Evolutionary conservation across 2,113 vertebrate species (phyloP).

Genomic region (Thamnaconus septentrionalis): DNA sequence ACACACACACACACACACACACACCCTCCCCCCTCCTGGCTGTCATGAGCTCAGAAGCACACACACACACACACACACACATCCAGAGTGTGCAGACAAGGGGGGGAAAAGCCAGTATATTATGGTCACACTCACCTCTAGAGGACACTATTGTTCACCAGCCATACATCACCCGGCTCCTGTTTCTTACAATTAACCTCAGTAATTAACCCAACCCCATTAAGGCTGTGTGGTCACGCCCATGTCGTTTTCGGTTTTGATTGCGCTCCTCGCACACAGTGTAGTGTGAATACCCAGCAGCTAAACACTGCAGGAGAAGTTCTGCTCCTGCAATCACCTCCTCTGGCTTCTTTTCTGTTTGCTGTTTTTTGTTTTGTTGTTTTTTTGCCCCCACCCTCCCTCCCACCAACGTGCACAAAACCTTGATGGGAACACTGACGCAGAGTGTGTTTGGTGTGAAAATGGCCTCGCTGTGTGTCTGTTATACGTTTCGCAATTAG

Average conservation of each 20-base stretch:
- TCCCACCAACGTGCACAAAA: too few relatives aligned
- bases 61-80: not conserved
- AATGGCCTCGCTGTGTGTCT: conserved; percentile 68
- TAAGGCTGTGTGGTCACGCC: conserved; percentile 38
- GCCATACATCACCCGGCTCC: conserved; percentile 61
- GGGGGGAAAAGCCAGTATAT: conserved; percentile 12
- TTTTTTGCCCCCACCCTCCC: too few relatives aligned
- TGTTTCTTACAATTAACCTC: conserved; percentile 60
- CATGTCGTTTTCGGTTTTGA: conserved; percentile 43
- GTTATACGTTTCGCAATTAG: conserved; percentile 92
- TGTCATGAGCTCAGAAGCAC: conserved; percentile 20
- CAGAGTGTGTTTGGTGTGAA: not conserved
- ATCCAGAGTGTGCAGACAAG: conserved; percentile 14
- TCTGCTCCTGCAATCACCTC: too few relatives aligned
- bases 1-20: not conserved
- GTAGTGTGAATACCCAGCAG: conserved; percentile 6
- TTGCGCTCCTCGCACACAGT: conserved; percentile 11
- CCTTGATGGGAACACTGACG: too few relatives aligned
- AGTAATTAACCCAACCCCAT: conserved; percentile 60
- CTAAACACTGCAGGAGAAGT: not conserved
- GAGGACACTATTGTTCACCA: conserved; percentile 80
- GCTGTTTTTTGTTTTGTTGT: too few relatives aligned
- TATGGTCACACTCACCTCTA: conserved; percentile 71
- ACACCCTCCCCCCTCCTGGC: too few relatives aligned
- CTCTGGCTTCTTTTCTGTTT: too few relatives aligned